Base-by-base conservation (phyloP, 1,140 invertebrate species). In the Stenopsyche tienmushanensis region DNA sequence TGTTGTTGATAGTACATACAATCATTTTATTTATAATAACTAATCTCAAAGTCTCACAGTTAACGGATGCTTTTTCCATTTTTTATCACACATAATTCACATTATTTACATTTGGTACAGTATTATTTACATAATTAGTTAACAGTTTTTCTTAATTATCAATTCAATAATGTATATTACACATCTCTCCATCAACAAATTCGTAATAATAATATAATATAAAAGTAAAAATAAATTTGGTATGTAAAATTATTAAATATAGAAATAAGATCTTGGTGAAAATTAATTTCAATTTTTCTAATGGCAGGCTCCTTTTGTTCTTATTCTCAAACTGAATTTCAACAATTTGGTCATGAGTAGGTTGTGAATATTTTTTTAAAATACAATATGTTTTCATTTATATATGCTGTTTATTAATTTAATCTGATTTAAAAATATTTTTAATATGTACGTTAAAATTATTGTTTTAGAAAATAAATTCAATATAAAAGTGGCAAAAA, bases 1-100 rank as follows among this genome's bases (percentile, higher is more conserved):
- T 41, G 39, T 41, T 26, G 42, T 47, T 26, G 13, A 44, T 42
- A 39, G 18, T 39, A 60, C 42, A 65, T 57, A 67, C 55, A 58
- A 34, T 29, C 39, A 20, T 55, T 57, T 17, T 24, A 50, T 65
- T 21, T 53, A 55, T 21, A 26, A 54, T 21, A 49, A 53, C 45
- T 65, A 65, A 65, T 65, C 64, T 59, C 58, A 62, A 66, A 54
- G 18, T 57, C 21, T 62, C 44, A 42, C 25, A 55, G 41, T 26
- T 42, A 17, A 25, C 39, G 21, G 13, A 55, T 34, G 25, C 39
- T 55, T 18, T 62, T 59, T 66, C 10, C 25, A 58, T n/a, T 52
- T 44, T 26, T 62, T 25, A 54, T 66, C 64, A 66, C 57, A 55
- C 52, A 57, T 55, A 20, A 57, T 55, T 54, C 47, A 64, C 53